phyloP scores from a whole-genome alignment of 2,113 vertebrate species.

The Fulica atra region DNA sequence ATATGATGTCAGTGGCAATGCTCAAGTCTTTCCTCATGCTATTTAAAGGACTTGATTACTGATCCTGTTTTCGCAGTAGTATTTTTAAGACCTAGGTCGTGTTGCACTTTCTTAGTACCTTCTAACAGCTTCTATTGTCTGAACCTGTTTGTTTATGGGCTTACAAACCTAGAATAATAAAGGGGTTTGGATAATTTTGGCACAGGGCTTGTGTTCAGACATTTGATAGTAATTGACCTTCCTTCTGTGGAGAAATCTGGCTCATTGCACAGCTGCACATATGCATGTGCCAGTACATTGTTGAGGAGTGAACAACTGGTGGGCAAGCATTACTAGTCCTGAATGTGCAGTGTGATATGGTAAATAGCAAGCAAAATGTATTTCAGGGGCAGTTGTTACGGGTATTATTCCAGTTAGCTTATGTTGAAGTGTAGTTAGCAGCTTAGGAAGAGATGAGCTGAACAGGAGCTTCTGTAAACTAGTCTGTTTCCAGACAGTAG shows the following conservation, averaged over 20 bases:
- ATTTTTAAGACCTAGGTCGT: slow-evolving; percentile 11
- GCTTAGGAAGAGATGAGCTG: slow-evolving; percentile 1
- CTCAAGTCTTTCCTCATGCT: slow-evolving; percentile 7
- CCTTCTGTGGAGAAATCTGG: not conserved
- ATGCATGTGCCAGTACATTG: not conserved
- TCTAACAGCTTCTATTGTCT: not conserved
- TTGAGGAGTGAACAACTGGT: slow-evolving; percentile 2
- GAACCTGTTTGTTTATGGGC: slow-evolving; percentile 12
- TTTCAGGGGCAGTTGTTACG: slow-evolving; percentile 1
- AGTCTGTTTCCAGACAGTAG: not conserved
- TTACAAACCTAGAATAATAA: slow-evolving; percentile 12
- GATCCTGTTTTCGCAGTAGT: slow-evolving; percentile 14
- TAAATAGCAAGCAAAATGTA: not conserved
- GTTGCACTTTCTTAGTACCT: not conserved
- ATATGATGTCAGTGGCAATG: not conserved
- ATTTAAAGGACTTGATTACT: slow-evolving; percentile 42
- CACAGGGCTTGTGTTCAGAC: not conserved
- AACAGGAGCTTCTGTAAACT: not conserved
- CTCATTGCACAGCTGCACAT: slow-evolving; percentile 14
- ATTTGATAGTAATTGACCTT: slow-evolving; percentile 32
- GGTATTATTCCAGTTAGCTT: not conserved
- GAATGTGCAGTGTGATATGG: not conserved
- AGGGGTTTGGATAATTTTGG: slow-evolving; percentile 9
- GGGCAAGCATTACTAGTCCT: not conserved
- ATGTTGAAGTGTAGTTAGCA: slow-evolving; percentile 18